Percentiles rank a stretch among this genome's conserved stretches.
Conservation (phyloP, 2,113 vertebrate genomes). For the Illadopsis cleaveri region DNA sequence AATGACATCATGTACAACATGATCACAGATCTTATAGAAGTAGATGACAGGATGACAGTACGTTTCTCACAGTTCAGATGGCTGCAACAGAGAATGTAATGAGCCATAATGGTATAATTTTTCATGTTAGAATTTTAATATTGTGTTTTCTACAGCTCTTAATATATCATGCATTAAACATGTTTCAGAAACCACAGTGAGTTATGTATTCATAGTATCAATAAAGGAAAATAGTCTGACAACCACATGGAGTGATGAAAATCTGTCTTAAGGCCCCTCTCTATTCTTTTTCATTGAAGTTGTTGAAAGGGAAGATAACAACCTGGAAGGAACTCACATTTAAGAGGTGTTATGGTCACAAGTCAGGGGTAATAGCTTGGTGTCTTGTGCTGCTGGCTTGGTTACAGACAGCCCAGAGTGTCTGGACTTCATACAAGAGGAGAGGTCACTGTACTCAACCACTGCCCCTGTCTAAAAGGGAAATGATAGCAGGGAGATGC, state of each 20-base stretch:
- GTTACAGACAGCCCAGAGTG: not conserved
- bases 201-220: slow-evolving; percentile 48
- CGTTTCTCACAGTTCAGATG: slow-evolving; percentile 70
- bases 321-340: not conserved
- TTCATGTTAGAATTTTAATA: slow-evolving; percentile 72
- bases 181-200: slow-evolving; percentile 39
- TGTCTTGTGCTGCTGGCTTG: not conserved
- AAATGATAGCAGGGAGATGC: not conserved
- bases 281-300: not conserved
- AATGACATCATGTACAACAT: slow-evolving; percentile 53
- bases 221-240: slow-evolving; percentile 50
- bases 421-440: not conserved
- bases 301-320: slow-evolving; percentile 10
- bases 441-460: not conserved
- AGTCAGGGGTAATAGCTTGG: slow-evolving; percentile 1
- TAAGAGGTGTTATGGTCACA: not conserved
- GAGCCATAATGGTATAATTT: slow-evolving; percentile 74
- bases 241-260: slow-evolving; percentile 32
- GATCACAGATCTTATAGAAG: slow-evolving; percentile 53
- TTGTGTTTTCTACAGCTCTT: slow-evolving; percentile 66
- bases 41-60: slow-evolving; percentile 61
- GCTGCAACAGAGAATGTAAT: slow-evolving; percentile 64
- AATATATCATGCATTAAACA: slow-evolving; percentile 73
- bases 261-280: not conserved
- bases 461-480: not conserved